These are phyloP conservation scores for Onychostruthus taczanowskii DNA, from an alignment of 2,113 vertebrate genomes.

Conservation along the genomic window DNA sequence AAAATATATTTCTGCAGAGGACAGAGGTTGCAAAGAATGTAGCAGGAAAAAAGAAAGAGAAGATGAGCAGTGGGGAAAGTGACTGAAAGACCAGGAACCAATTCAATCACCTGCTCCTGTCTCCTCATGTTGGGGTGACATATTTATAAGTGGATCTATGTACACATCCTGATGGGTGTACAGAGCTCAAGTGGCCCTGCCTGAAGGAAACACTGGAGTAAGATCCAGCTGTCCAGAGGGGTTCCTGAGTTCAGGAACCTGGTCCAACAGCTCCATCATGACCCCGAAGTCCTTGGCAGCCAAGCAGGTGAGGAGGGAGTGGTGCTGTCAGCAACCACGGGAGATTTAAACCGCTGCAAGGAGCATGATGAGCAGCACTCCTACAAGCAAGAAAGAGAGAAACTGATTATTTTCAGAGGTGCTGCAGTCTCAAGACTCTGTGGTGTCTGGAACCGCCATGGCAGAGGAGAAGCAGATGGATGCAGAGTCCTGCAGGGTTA, in stretches of 20 bases:
- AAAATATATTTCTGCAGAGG: not conserved
- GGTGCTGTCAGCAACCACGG: not conserved
- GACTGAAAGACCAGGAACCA: not conserved
- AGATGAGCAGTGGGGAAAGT: not conserved
- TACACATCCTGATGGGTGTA: not conserved
- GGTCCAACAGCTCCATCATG: not conserved
- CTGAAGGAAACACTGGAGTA: not conserved
- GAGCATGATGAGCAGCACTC: not conserved
- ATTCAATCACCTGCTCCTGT: not conserved
- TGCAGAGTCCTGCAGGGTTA: not conserved
- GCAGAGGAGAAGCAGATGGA: not conserved
- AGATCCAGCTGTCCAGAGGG: not conserved
- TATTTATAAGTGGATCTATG: not conserved
- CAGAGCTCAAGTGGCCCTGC: not conserved
- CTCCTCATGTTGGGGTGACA: rapidly evolving
- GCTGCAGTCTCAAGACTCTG: not conserved
- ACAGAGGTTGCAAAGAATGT: not conserved
- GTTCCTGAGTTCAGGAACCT: not conserved
- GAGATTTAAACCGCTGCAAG: not conserved
- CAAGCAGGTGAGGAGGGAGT: not conserved
- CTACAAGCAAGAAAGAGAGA: not conserved
- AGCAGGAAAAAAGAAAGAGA: not conserved
- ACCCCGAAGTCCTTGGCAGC: not conserved
- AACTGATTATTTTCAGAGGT: not conserved
- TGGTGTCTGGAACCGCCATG: not conserved